A percentile compares a stretch with the other conserved stretches of the same genome.
Conservation (phyloP, 1,140 invertebrate genomes). For the Megalonaias nervosa region DNA sequence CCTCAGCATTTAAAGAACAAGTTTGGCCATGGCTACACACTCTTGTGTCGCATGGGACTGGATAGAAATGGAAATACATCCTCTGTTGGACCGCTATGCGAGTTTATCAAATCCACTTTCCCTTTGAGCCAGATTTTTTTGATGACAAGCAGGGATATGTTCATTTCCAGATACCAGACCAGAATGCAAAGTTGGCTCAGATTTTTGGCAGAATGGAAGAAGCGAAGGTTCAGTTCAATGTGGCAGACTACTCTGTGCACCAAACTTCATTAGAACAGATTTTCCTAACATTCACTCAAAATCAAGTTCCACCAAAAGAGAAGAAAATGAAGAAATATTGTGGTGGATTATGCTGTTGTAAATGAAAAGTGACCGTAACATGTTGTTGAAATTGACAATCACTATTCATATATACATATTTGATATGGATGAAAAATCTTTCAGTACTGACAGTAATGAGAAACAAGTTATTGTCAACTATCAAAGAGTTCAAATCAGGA, state of each 20-base stretch:
- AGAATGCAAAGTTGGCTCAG: constrained; percentile 74
- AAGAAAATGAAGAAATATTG: neutral
- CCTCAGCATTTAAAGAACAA: constrained; percentile 73
- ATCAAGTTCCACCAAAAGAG: constrained; percentile 68
- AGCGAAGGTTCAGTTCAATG: constrained; percentile 73
- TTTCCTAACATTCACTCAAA: constrained; percentile 72
- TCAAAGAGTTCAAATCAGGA: too few relatives aligned
- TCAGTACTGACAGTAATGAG: too few relatives aligned
- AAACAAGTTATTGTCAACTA: too few relatives aligned
- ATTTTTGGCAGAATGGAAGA: constrained; percentile 78
- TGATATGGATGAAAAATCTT: too few relatives aligned
- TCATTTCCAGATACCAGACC: constrained; percentile 67
- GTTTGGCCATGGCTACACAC: constrained; percentile 70
- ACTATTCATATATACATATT: too few relatives aligned
- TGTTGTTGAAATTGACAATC: too few relatives aligned
- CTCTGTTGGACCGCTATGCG: constrained; percentile 34
- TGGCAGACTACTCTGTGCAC: constrained; percentile 83
- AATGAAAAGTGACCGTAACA: too few relatives aligned
- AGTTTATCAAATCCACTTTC: constrained; percentile 52
- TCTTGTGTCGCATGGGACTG: constrained; percentile 62
- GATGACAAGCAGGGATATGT: constrained; percentile 83
- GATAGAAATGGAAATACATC: constrained; percentile 14
- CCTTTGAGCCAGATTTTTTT: constrained; percentile 70
- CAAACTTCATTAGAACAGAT: constrained; percentile 86
- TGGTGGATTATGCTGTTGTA: too few relatives aligned